Base-by-base conservation (phyloP, 92 coral and sea anemone genomes). In the Zoanthus gigantus region DNA sequence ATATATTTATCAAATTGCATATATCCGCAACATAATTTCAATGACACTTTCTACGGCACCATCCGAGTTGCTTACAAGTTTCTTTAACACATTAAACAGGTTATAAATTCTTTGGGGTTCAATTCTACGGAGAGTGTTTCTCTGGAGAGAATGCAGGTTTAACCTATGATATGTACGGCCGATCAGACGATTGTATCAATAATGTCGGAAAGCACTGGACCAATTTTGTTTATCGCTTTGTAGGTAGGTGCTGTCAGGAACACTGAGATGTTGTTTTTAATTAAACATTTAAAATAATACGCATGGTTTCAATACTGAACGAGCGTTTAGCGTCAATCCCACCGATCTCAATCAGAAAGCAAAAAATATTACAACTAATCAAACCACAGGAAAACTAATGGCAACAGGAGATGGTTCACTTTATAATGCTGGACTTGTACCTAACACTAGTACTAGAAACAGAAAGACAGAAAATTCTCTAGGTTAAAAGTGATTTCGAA, bases 101-200 rank as follows among this genome's bases (percentile, higher is more conserved):
- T 83, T 73, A 83, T 66, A 45, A 56, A 83, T 84, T 83, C 60
- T 89, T 89, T 71, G 76, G 89, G 4, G 85, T 89, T 65, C 92
- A 89, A 60, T 89, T 65, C 42, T 89, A 89, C 56, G 92, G 92
- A 17, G 92, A 89, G 28, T 89, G 92, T 74, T 89, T 87, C 88
- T 80, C 85, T 15, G 92, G 92, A 11, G 29, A 87, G 34, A 42
- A 77, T 50, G 67, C 88, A 10, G 52, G 37, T 28, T 47, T 77
- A 28, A 77, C 74, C 0, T 89, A 89, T 46, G 82, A 69, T 32
- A 84, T 77, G 63, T 78, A 89, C 67, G 92, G 92, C 1, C 78
- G 85, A 10, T 77, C 90, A 12, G 85, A 69, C 17, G 58, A 74
- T 31, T 89, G 92, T 31, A 37, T 47, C 65, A 7, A 15, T 4